Evolutionary conservation across 1,140 invertebrate genomes (phyloP), one percentile per base, ranked within the genome.

Genomic region (Drosophila murphyi): DNA sequence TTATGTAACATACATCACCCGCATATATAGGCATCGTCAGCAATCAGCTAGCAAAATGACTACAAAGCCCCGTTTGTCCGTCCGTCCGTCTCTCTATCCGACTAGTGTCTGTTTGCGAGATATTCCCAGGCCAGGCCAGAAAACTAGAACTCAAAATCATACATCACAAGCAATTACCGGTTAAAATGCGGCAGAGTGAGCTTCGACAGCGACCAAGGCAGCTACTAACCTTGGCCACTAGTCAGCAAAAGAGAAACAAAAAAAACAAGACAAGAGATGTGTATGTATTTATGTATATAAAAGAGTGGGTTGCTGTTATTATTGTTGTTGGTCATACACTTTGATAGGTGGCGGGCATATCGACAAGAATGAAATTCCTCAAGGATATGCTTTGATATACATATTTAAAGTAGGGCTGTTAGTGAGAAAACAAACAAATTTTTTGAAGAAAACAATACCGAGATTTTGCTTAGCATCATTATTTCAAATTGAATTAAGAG

Each of bases 61-160:
- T 72, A 76, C 80, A 83, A 83, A 79, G 61, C 60, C 59, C 43
- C 57, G 47, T 39, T 72, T 64, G 28, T 47, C 48, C 69, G 2
- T 0, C 43, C 7, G 10, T 57, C 12, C 10, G 45, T 52, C 41
- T n/a, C 12, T 50, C 28, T 5, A 32, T 48, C 0, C 7, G 43
- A 48, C 31, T 45, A 20, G 20, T 20, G 32, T 56, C 32, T 39
- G 57, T 51, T 76, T 82, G 72, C 76, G 82, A 88, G 83, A 76
- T 77, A 89, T 88, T 88, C 85, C 85, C 85, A 88, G 80, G 85
- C 82, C 72, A 72, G 54, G 63, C 70, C 55, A 88, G 71, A 71
- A 89, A 89, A 89, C 85, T 89, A 89, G 85, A 89, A 89, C 85
- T 89, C 80, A 85, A 89, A 89, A 89, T 89, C 85, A 89, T 89